phyloP scores from a whole-genome alignment of 2,113 vertebrate species.

The Aspiorhynchus laticeps region DNA sequence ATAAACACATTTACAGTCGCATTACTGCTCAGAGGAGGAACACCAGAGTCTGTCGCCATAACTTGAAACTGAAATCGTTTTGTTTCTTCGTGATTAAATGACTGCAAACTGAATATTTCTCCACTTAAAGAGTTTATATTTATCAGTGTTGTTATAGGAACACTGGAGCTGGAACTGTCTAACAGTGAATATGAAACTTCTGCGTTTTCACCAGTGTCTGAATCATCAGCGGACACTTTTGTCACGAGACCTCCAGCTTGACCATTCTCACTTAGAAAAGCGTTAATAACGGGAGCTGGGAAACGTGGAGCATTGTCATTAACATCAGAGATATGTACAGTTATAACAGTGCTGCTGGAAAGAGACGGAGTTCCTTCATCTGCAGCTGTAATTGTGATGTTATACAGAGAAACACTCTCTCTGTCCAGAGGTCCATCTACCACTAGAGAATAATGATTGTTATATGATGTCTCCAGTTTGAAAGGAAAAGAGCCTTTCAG shows the following conservation, averaged over 20 bases:
- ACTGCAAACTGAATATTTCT: constrained; percentile 61
- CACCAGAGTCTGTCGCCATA: constrained; percentile 35
- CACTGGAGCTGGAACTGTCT: constrained; percentile 63
- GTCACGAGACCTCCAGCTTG: constrained; percentile 25
- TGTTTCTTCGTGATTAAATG: constrained; percentile 62
- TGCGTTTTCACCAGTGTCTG: constrained; percentile 54
- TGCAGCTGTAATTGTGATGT: constrained; percentile 48
- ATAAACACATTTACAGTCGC: constrained; percentile 42
- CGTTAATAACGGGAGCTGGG: background rate
- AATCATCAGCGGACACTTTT: constrained; percentile 32
- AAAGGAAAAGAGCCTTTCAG: constrained; percentile 37
- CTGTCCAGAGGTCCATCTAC: constrained; percentile 50
- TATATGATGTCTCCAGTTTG: constrained; percentile 43
- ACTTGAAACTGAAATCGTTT: constrained; percentile 44
- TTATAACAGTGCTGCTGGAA: constrained; percentile 42
- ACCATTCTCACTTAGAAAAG: constrained; percentile 41
- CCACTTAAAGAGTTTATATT: constrained; percentile 68
- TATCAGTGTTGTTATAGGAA: constrained; percentile 65
- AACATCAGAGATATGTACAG: constrained; percentile 45
- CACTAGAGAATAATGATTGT: constrained; percentile 56
- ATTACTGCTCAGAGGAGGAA: constrained; percentile 50
- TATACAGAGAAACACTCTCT: constrained; percentile 49
- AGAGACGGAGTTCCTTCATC: constrained; percentile 50
- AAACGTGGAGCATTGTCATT: constrained; percentile 47
- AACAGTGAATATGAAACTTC: constrained; percentile 62